phyloP scores from a whole-genome alignment of 2,888 invertebrate species.

The Lordiphosa andalusiaca region DNA sequence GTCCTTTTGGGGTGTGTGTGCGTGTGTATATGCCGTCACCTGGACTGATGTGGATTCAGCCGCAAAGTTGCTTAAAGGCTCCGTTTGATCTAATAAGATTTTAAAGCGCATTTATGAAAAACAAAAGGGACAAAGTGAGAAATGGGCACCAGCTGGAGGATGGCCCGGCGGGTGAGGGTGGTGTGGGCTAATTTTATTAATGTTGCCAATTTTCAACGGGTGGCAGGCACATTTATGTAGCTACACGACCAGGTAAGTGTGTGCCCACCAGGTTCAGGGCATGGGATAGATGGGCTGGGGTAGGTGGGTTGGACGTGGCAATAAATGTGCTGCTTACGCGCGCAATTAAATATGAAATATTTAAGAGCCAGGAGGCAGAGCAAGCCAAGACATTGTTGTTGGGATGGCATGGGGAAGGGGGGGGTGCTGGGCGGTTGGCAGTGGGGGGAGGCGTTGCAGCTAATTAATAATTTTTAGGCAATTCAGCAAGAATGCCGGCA shows the following conservation, averaged over 20 bases:
- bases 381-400: not conserved
- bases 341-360: constrained; percentile 77
- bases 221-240: constrained; percentile 19
- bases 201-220: constrained; percentile 67
- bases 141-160: not conserved
- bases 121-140: not conserved
- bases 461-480: constrained; percentile 73
- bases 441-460: constrained; percentile 20
- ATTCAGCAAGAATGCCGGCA: constrained; percentile 54
- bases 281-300: not conserved
- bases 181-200: constrained; percentile 72
- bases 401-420: not conserved
- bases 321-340: constrained; percentile 64
- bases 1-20: not conserved
- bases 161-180: no score
- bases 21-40: constrained; percentile 25
- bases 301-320: constrained; percentile 19
- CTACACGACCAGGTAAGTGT: constrained; percentile 33
- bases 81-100: constrained; percentile 53
- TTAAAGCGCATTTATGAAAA: constrained; percentile 41
- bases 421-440: no score
- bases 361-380: constrained; percentile 34
- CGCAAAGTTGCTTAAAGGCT: constrained; percentile 21
- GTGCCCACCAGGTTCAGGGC: constrained; percentile 5
- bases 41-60: constrained; percentile 24